Percentiles rank a stretch among this genome's conserved stretches.
These are phyloP conservation scores for Simalia tracyae DNA, from an alignment of 2,797 vertebrate species.

Conservation along the genomic window DNA sequence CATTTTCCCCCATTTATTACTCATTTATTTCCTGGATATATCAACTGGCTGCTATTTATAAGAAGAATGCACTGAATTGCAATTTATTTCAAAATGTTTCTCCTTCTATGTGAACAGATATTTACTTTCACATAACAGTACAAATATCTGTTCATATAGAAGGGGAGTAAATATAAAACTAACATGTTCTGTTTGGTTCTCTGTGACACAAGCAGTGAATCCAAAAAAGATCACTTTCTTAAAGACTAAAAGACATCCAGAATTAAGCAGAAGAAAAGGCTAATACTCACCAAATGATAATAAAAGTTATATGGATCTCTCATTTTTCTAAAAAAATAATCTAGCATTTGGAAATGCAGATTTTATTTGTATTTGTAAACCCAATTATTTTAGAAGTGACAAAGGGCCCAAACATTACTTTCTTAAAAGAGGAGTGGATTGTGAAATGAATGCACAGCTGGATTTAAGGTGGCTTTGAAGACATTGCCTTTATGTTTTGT, in stretches of 20 bases:
- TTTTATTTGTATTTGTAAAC: conserved; percentile 48
- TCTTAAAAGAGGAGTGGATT: conserved; percentile 50
- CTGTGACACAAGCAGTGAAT: not conserved
- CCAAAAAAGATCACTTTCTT: not conserved
- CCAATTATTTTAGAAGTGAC: conserved; percentile 57
- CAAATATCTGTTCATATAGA: not conserved
- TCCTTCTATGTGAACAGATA: not conserved
- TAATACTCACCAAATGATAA: not conserved
- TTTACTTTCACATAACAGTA: not conserved
- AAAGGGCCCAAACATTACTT: conserved; percentile 51
- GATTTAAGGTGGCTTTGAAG: conserved; percentile 67
- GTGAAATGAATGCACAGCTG: conserved; percentile 68
- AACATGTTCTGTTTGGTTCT: not conserved
- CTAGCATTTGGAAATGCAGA: conserved; percentile 32
- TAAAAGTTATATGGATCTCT: conserved; percentile 7
- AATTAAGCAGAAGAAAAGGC: not conserved
- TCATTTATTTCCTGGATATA: not conserved
- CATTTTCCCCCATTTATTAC: not conserved
- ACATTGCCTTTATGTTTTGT: conserved; percentile 66
- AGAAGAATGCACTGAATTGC: not conserved
- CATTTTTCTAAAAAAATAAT: not conserved
- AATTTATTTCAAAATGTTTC: not conserved
- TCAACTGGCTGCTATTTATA: not conserved
- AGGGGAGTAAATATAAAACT: not conserved
- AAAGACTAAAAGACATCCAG: not conserved